A percentile compares a stretch with the other conserved stretches of the same genome.
Evolutionary conservation across 2,888 invertebrate species (phyloP).

Genomic region (Candidula unifasciata): DNA sequence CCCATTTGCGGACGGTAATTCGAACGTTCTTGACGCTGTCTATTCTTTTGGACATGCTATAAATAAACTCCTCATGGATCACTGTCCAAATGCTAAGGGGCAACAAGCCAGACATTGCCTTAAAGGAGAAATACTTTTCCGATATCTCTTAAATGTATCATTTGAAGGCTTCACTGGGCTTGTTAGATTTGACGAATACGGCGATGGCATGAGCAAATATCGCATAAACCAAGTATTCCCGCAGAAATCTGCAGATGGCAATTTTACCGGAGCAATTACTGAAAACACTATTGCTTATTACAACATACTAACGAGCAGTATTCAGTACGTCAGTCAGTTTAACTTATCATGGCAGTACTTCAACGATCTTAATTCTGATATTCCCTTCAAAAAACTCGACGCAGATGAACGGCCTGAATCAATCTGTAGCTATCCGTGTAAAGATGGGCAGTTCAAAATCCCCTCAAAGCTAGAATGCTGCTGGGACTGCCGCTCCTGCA

Average conservation of each 20-base stretch:
- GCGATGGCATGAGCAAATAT: constrained; percentile 38
- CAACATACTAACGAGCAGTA: neutral
- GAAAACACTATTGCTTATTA: constrained; percentile 19
- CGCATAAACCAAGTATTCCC: constrained; percentile 37
- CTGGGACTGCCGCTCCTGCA: constrained; percentile 63
- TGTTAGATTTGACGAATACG: constrained; percentile 33
- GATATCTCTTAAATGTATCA: constrained; percentile 39
- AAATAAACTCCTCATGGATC: constrained; percentile 11
- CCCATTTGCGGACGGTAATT: constrained; percentile 10
- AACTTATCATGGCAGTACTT: constrained; percentile 22
- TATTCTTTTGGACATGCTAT: constrained; percentile 37
- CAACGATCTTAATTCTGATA: neutral
- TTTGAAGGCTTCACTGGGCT: constrained; percentile 29
- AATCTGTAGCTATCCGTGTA: constrained; percentile 60
- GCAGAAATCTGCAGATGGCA: neutral
- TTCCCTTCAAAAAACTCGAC: neutral
- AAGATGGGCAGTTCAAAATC: constrained; percentile 55
- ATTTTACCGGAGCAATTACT: neutral
- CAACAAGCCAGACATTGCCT: constrained; percentile 37
- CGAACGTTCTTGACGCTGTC: constrained; percentile 43
- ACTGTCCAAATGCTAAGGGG: constrained; percentile 15
- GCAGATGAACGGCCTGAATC: constrained; percentile 46
- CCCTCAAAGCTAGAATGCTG: constrained; percentile 60
- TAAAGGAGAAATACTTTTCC: constrained; percentile 37
- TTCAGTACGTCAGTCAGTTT: neutral